Evolutionary conservation across 2,113 vertebrate genomes (phyloP), one percentile per base, ranked within the genome.

Genomic region (Hippocampus guttulatus): DNA sequence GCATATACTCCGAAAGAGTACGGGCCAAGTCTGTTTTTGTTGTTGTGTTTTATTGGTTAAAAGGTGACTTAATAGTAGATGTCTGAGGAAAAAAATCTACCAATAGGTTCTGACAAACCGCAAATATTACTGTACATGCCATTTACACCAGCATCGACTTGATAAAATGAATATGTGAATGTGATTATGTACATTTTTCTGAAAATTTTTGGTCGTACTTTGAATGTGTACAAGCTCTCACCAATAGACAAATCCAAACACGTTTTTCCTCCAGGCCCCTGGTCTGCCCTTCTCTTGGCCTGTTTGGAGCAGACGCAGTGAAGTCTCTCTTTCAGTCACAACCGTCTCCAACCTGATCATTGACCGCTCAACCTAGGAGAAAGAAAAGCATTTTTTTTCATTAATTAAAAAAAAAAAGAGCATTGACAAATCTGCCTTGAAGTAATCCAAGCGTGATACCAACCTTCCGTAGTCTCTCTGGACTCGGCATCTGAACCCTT

Each of bases 381-480:
- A 67, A 63, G n/a, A 80, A 1, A 23, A 68, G 16, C 41, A 1
- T 54, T 23, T 9, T 3, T 23, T 18, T n/a, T 9, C 25, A 27
- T 8, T 41, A 12, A 16, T 49, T 11, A 30, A 20, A 10, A 2
- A 65, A 25, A 41, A 64, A 21, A 49, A 49, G 8, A 43, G 21
- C 21, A 55, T 23, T 55, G 52, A 23, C 23, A 23, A 45, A 25
- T 16, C 41, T 15, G 43, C 10, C 6, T 16, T 1, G 7, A 33
- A 61, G 27, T 33, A 27, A 30, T 30, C 27, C 12, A 7, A 61
- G 27, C 2, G 6, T 33, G 1, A 18, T 12, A 67, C 78, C 52
- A 85, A 98, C 96, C 95, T 99, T 99, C 71, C 89, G 93, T 74
- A 96, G 71, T 58, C 97, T 92, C 66, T 99, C 96, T 38, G 95